A percentile compares a stretch with the other conserved stretches of the same genome.
Evolutionary conservation across 2,888 invertebrate genomes (phyloP).

Genomic region (Synanthedon formicaeformis): DNA sequence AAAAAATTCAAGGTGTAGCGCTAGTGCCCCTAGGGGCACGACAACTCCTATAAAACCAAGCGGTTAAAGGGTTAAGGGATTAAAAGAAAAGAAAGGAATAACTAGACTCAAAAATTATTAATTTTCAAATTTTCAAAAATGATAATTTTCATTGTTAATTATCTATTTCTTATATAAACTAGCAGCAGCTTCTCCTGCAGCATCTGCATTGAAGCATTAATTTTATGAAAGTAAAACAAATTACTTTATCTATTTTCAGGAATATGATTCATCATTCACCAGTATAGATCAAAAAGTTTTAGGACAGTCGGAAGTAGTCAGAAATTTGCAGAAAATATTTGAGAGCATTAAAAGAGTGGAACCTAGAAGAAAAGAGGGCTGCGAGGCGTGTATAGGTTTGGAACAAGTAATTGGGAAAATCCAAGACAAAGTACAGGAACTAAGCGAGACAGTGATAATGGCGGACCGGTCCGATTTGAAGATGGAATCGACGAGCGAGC

Average conservation of each 20-base stretch:
- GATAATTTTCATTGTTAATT: no score
- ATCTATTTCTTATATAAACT: neutral
- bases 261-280: slow-evolving; percentile 24
- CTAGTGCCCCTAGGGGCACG: no score
- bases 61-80: no score
- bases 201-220: no score
- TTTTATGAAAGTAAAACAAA: neutral
- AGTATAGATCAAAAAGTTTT: slow-evolving; percentile 20
- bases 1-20: no score
- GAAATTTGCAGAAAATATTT: slow-evolving; percentile 5
- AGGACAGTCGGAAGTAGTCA: slow-evolving; percentile 14
- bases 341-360: neutral
- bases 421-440: slow-evolving; percentile 7
- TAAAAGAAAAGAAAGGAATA: no score
- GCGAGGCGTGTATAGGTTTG: slow-evolving; percentile 6
- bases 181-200: no score
- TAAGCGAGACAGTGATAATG: slow-evolving; percentile 1
- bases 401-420: slow-evolving; percentile 6
- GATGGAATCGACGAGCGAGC: slow-evolving; percentile 1
- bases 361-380: neutral
- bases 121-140: no score
- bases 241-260: slow-evolving; percentile 16
- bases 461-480: slow-evolving; percentile 1
- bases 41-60: no score
- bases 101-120: no score